Evolutionary conservation across 2,113 vertebrate genomes (phyloP).

Genomic region (Nibea coibor): DNA sequence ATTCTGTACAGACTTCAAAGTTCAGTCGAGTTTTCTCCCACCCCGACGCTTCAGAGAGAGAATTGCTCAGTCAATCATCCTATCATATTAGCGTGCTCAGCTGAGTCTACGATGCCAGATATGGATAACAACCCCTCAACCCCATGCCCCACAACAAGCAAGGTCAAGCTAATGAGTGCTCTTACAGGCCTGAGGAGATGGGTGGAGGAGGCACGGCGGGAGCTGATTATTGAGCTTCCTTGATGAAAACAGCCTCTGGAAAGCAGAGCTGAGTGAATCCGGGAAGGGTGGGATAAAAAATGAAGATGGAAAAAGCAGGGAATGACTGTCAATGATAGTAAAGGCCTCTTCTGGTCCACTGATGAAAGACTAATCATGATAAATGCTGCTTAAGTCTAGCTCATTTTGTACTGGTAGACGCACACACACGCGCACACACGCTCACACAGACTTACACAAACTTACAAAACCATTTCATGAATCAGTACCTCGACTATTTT

Average conservation of each 20-base stretch:
- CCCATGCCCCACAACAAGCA: constrained; percentile 20
- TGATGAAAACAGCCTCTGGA: constrained; percentile 62
- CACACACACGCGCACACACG: constrained; percentile 26
- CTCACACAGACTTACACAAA: not conserved
- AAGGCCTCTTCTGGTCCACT: constrained; percentile 71
- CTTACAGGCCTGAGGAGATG: constrained; percentile 40
- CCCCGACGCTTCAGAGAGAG: constrained; percentile 3
- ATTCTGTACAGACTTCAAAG: not conserved
- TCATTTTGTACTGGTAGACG: constrained; percentile 53
- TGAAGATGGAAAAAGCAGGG: constrained; percentile 64
- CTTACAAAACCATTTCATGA: constrained; percentile 29
- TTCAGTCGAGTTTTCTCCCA: not conserved
- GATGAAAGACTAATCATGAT: constrained; percentile 79
- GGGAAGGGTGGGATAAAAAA: constrained; percentile 55
- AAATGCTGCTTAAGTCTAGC: constrained; percentile 65
- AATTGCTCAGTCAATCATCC: not conserved
- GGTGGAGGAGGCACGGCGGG: not conserved
- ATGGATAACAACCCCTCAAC: constrained; percentile 26
- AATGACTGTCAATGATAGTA: constrained; percentile 69
- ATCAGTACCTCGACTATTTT: constrained; percentile 24
- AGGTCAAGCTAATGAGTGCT: constrained; percentile 65
- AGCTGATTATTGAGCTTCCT: constrained; percentile 62
- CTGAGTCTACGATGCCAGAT: not conserved
- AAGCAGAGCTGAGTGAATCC: constrained; percentile 36
- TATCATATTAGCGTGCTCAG: constrained; percentile 16